Percentiles rank a stretch among this genome's conserved stretches.
Conservation (phyloP, 2,888 invertebrate genomes). For the Fragum whitleyi region DNA sequence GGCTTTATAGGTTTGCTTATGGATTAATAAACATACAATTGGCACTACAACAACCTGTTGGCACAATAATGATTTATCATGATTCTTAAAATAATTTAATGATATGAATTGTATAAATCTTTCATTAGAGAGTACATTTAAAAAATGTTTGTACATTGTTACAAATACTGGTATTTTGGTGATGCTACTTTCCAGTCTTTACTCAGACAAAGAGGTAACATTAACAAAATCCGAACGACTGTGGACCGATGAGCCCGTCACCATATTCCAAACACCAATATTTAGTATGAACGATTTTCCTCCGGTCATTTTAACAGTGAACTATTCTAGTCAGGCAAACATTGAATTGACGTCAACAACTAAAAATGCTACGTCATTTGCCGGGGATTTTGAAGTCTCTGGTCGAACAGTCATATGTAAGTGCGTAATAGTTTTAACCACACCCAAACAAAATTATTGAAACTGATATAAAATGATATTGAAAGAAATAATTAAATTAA, state of each 20-base stretch:
- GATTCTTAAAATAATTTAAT: too few species aligned
- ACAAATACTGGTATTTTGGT: too few species aligned
- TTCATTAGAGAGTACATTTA: too few species aligned
- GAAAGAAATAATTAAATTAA: not conserved
- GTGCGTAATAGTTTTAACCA: not conserved
- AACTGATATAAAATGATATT: not conserved
- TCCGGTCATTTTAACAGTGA: conserved; percentile 51
- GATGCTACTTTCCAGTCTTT: too few species aligned
- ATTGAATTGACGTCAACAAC: conserved; percentile 45
- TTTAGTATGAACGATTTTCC: conserved; percentile 39
- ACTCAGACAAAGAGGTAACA: conserved; percentile 56
- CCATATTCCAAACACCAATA: conserved; percentile 54
- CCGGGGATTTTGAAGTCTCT: conserved; percentile 32
- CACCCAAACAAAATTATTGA: too few species aligned
- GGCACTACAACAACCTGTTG: too few species aligned
- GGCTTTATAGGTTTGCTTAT: too few species aligned
- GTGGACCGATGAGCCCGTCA: conserved; percentile 21
- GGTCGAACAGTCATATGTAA: conserved; percentile 54
- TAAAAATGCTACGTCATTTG: conserved; percentile 30
- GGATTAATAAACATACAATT: too few species aligned
- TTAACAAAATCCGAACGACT: conserved; percentile 44
- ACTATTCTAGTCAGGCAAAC: conserved; percentile 51
- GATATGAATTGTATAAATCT: too few species aligned
- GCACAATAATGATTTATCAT: too few species aligned
- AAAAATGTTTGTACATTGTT: too few species aligned